Evolutionary conservation across 2,113 vertebrate genomes (phyloP).

Genomic region (Oreotrochilus melanogaster): DNA sequence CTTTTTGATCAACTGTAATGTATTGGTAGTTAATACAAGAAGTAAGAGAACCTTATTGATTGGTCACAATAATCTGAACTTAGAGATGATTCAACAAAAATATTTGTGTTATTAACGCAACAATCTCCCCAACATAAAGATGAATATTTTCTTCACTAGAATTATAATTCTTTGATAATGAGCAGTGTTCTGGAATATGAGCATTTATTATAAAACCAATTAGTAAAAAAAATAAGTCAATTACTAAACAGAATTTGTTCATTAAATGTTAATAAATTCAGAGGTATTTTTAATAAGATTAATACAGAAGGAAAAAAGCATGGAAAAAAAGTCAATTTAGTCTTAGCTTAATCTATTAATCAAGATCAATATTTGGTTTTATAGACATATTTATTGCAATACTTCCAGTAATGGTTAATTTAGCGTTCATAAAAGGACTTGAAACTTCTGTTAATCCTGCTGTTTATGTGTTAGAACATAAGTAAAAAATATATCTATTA

Average conservation of each 20-base stretch:
- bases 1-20: not conserved
- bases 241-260: slow-evolving; percentile 71
- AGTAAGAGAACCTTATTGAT: not conserved
- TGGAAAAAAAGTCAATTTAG: slow-evolving; percentile 61
- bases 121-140: slow-evolving; percentile 3
- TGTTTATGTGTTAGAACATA: not conserved
- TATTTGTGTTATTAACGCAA: slow-evolving; percentile 2
- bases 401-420: slow-evolving; percentile 49
- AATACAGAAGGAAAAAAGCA: slow-evolving; percentile 60
- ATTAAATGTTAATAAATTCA: slow-evolving; percentile 77
- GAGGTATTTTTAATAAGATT: slow-evolving; percentile 65
- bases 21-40: not conserved
- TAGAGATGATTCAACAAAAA: slow-evolving; percentile 32
- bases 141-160: slow-evolving; percentile 54
- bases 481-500: not conserved
- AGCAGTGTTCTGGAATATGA: slow-evolving; percentile 62
- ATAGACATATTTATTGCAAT: slow-evolving; percentile 38
- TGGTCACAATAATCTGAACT: not conserved
- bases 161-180: slow-evolving; percentile 69
- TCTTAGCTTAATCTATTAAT: slow-evolving; percentile 51
- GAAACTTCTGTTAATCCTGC: not conserved
- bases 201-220: slow-evolving; percentile 71
- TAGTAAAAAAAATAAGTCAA: slow-evolving; percentile 73
- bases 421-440: not conserved
- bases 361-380: slow-evolving; percentile 54